A percentile compares a stretch with the other conserved stretches of the same genome.
phyloP scores from a whole-genome alignment of 2,888 invertebrate species.

The Pterobdella sp. region DNA sequence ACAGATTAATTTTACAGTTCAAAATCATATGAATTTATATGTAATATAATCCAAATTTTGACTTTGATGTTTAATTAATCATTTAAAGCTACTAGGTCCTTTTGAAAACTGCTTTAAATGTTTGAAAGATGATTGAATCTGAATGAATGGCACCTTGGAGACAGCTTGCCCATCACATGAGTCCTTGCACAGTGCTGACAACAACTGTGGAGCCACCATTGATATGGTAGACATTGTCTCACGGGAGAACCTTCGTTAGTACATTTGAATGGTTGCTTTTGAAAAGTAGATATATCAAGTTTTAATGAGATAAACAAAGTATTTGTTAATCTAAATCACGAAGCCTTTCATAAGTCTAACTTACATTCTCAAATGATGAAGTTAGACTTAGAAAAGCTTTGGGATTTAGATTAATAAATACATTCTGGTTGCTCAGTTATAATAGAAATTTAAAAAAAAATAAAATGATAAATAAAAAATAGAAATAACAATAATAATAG shows the following conservation, averaged over 20 bases:
- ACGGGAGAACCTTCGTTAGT: constrained; percentile 41
- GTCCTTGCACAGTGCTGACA: constrained; percentile 74
- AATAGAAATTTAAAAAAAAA: not conserved
- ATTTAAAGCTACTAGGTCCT: too few relatives aligned
- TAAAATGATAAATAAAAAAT: not conserved
- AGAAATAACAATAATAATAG: not conserved
- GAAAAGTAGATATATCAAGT: too few relatives aligned
- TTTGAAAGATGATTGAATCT: too few relatives aligned
- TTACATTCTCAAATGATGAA: too few relatives aligned
- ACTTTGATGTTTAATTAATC: not conserved
- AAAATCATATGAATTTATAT: not conserved
- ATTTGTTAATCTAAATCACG: too few relatives aligned
- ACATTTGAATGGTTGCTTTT: not conserved
- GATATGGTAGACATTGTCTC: constrained; percentile 61
- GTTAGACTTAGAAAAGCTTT: too few relatives aligned
- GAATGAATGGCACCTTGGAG: constrained; percentile 59
- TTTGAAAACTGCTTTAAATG: too few relatives aligned
- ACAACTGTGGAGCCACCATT: constrained; percentile 70
- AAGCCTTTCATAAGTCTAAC: too few relatives aligned
- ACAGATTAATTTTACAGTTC: not conserved
- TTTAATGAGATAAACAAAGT: too few relatives aligned
- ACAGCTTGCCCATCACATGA: constrained; percentile 80
- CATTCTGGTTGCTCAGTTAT: too few relatives aligned
- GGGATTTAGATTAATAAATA: too few relatives aligned
- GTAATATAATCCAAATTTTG: not conserved